Conservation (phyloP, 2,888 invertebrate species). For the Uropetala carovei region DNA sequence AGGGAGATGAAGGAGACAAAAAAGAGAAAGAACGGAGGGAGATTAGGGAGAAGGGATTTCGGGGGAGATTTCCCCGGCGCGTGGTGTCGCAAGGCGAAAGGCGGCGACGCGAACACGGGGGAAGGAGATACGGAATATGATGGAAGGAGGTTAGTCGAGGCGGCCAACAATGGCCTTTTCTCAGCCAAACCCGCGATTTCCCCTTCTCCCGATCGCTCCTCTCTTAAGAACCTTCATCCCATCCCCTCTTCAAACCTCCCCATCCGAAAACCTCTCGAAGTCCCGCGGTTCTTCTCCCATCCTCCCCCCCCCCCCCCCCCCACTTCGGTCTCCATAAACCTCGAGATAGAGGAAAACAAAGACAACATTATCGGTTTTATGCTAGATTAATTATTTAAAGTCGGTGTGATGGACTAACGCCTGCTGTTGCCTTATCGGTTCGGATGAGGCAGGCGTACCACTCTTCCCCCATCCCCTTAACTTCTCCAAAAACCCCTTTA, state of each 20-base stretch:
- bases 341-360: slow-evolving; percentile 68
- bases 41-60: slow-evolving; percentile 25
- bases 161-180: not conserved
- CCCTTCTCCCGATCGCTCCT: slow-evolving; percentile 15
- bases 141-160: not conserved
- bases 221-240: not conserved
- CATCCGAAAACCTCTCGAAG: too few species aligned
- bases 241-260: not conserved
- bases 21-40: slow-evolving; percentile 28
- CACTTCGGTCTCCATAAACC: not conserved
- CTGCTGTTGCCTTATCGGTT: slow-evolving; percentile 48
- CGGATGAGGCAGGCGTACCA: not conserved
- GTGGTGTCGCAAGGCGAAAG: not conserved
- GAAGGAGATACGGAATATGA: not conserved
- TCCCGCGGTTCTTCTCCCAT: too few species aligned
- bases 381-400: slow-evolving; percentile 69
- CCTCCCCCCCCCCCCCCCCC: not conserved
- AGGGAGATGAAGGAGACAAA: not conserved
- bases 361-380: slow-evolving; percentile 68
- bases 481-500: not conserved
- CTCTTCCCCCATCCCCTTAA: not conserved
- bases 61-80: too few species aligned
- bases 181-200: not conserved
- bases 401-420: slow-evolving; percentile 61
- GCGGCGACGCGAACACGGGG: not conserved